A percentile compares a stretch with the other conserved stretches of the same genome.
Conservation (phyloP, 2,888 invertebrate genomes). For the Cerceris ruficornis region DNA sequence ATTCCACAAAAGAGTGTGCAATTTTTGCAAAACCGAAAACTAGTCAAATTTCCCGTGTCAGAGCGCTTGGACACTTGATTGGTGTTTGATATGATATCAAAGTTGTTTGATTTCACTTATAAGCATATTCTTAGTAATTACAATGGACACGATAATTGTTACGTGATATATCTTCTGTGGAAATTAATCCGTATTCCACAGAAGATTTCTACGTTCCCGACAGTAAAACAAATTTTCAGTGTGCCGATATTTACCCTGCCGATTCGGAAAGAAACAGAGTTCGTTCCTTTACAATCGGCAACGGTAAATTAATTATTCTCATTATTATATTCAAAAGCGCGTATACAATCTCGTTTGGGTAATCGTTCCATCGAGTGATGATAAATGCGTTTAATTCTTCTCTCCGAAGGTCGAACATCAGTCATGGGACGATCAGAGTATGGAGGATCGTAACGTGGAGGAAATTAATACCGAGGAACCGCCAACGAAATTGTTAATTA, state of each 20-base stretch:
- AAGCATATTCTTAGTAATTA: slow-evolving; percentile 67
- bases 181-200: neutral
- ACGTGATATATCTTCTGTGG: slow-evolving; percentile 36
- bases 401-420: slow-evolving; percentile 68
- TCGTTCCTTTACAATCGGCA: slow-evolving; percentile 13
- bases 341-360: neutral
- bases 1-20: neutral
- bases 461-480: slow-evolving; percentile 67
- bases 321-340: neutral
- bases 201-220: neutral
- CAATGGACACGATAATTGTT: slow-evolving; percentile 29
- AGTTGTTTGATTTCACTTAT: slow-evolving; percentile 36
- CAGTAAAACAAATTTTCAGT: neutral
- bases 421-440: slow-evolving; percentile 69
- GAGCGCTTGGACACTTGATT: slow-evolving; percentile 65
- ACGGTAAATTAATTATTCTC: neutral
- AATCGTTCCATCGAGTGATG: neutral
- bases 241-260: neutral
- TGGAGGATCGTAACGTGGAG: slow-evolving; percentile 68
- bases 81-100: slow-evolving; percentile 49
- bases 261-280: too few relatives aligned
- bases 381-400: neutral
- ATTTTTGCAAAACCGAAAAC: neutral
- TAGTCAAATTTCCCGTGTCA: slow-evolving; percentile 16
- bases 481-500: slow-evolving; percentile 68